Conservation (phyloP, 1,140 invertebrate species). For the Bombus fervidus region DNA sequence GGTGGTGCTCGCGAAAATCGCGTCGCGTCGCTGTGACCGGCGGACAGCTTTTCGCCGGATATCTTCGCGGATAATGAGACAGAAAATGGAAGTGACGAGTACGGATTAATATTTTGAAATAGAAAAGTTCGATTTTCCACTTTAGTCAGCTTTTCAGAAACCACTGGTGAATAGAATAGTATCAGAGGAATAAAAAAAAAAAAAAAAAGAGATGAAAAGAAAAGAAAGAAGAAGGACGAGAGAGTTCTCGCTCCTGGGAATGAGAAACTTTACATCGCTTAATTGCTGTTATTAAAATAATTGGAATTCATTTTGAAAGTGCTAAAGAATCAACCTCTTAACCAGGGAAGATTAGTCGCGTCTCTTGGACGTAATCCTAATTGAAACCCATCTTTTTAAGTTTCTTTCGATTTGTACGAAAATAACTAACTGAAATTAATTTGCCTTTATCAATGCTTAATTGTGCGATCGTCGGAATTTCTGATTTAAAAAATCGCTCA, state of each 20-base stretch:
- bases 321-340: neutral
- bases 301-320: neutral
- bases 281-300: neutral
- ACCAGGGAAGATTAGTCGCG: neutral
- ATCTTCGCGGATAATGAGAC: neutral
- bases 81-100: too few relatives aligned
- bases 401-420: neutral
- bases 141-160: neutral
- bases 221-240: too few relatives aligned
- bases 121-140: neutral
- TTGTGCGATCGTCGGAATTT: neutral
- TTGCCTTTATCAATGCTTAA: neutral
- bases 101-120: slow-evolving; percentile 1
- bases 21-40: too few relatives aligned
- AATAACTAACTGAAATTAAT: neutral
- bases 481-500: neutral
- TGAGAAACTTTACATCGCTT: neutral
- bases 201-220: too few relatives aligned
- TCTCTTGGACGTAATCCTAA: neutral
- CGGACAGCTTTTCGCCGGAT: neutral
- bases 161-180: neutral
- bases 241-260: neutral
- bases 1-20: neutral
- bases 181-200: too few relatives aligned
- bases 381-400: neutral